Evolutionary conservation across 2,797 vertebrate genomes (phyloP), one percentile per base, ranked within the genome.

Genomic region (Sandelia bainsii): DNA sequence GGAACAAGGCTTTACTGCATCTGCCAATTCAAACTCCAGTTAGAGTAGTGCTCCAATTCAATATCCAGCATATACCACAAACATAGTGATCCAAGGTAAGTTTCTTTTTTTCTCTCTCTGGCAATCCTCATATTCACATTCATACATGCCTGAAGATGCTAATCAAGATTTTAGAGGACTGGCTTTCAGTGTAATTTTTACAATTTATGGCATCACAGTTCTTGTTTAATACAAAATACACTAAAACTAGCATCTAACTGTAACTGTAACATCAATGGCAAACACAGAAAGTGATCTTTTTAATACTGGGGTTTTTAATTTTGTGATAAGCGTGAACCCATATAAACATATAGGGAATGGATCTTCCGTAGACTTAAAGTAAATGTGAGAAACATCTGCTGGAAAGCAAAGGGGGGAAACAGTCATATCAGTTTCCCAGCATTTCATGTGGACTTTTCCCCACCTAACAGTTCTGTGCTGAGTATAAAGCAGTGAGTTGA

Each of bases 1-100:
- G 79, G 89, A 90, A 87, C 79, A 71, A 88, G 84, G 83, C 79
- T 84, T 82, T 81, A 81, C 77, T 12, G 69, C 42, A 22, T 74
- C 71, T 67, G 78, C 63, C 77, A 48, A 60, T 75, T 86, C 66
- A 66, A 85, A 87, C 75, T 90, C 58, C 80, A 54, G 62, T 73
- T 68, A 75, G 87, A 73, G 77, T 64, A 79, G 60, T 53, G 57
- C 54, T 81, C 39, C 58, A 60, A 42, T 75, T 82, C 64, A 73
- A 75, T 59, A 72, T 45, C 76, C 75, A 83, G 71, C 79, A 75
- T 65, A 83, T 46, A 85, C 81, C 82, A 80, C 82, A 88, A 75
- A 82, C 76, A 82, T 75, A 84, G 75, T 85, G 70, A 84, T 49
- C 79, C 37, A 78, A 92, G 94, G 94, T 95, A 94, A 93, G 94